These are phyloP conservation scores for Mayetiola destructor DNA, from an alignment of 2,888 invertebrate species.

Conservation along the genomic window DNA sequence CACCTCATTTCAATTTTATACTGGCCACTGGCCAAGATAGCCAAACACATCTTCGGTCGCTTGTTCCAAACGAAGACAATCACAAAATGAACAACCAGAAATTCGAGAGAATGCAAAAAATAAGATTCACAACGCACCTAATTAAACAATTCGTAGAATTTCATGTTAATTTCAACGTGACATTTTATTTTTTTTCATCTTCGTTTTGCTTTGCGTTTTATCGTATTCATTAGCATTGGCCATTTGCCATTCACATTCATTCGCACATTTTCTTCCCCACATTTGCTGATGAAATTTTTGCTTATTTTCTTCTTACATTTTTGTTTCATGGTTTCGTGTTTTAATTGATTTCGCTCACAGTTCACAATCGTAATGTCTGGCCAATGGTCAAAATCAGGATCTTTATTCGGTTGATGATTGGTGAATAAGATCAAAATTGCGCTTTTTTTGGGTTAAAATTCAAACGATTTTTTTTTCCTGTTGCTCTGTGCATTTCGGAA, in stretches of 20 bases:
- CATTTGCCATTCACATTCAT: neutral
- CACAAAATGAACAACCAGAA: neutral
- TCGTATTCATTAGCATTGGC: neutral
- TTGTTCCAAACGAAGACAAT: neutral
- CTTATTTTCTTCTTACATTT: neutral
- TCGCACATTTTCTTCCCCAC: neutral
- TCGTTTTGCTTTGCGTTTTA: neutral
- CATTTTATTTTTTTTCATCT: constrained; percentile 13
- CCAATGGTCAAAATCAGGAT: neutral
- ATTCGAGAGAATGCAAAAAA: neutral
- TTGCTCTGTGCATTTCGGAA: too few species aligned
- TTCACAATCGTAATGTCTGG: neutral
- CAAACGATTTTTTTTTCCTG: too few species aligned
- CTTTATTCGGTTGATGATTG: neutral
- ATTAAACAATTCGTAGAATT: constrained; percentile 38
- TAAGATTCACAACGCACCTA: constrained; percentile 22
- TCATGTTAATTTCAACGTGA: constrained; percentile 31
- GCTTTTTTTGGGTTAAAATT: neutral
- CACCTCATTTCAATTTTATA: too few species aligned
- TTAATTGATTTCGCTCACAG: too few species aligned
- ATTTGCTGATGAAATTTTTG: neutral
- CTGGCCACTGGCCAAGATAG: too few species aligned
- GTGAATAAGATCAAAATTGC: constrained; percentile 8
- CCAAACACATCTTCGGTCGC: too few species aligned
- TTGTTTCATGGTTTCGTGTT: neutral